Percentiles rank a stretch among this genome's conserved stretches.
Evolutionary conservation across 2,113 vertebrate species (phyloP).

Genomic region (Cephalopterus ornatus): DNA sequence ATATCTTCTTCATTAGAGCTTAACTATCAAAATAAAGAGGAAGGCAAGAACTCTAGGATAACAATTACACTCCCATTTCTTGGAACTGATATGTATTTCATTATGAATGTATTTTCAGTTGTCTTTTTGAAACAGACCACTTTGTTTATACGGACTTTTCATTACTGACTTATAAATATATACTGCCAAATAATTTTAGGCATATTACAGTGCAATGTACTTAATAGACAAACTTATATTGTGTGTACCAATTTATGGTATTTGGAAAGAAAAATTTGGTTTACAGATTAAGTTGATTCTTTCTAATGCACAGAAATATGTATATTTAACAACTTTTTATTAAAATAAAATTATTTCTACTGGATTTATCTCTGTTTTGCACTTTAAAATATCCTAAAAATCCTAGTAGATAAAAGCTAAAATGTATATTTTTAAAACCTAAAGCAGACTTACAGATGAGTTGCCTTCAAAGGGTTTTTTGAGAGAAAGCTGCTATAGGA

Average conservation of each 20-base stretch:
- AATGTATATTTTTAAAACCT: neutral
- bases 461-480: neutral
- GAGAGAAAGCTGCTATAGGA: neutral
- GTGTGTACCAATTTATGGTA: neutral
- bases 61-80: neutral
- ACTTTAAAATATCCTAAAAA: neutral
- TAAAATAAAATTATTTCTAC: neutral
- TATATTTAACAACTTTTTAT: neutral
- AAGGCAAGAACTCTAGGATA: neutral
- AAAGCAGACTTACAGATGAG: neutral
- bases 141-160: neutral
- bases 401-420: neutral
- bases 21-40: constrained; percentile 14
- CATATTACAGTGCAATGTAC: neutral
- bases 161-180: neutral
- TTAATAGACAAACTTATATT: neutral
- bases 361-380: neutral
- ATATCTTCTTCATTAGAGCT: neutral
- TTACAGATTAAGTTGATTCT: neutral
- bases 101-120: neutral
- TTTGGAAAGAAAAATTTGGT: neutral
- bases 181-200: neutral
- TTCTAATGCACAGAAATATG: neutral
- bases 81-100: neutral
- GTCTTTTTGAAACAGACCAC: neutral